Base-by-base conservation (phyloP, 2,888 invertebrate species). In the Drosophila mulleri region DNA sequence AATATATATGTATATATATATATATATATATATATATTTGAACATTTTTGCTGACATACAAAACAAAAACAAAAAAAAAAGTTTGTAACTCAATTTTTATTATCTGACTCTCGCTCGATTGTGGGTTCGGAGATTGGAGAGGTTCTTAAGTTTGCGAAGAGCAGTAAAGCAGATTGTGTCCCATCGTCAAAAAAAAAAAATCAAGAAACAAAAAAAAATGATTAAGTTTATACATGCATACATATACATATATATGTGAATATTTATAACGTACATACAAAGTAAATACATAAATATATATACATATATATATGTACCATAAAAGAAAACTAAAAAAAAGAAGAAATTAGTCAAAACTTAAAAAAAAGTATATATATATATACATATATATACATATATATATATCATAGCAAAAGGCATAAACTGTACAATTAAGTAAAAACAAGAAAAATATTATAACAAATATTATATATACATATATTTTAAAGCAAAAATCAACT, bases 81-180 rank as follows among this genome's bases (percentile, higher is more conserved):
- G 79, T 83, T 83, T 84, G 88, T 82, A 84, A 83, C 83, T 87
- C 88, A 83, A 83, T 83, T 83, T 83, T 87, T 83, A 84, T 86
- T 82, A 87, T 82, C 74, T 79, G 84, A 81, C 80, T 84, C 65
- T 50, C 50, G 35, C 48, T 50, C 48, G 48, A 29, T 26, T 29
- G 48, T 29, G 48, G 29, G 48, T n/a, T 29, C 32, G 11, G 48
- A 67, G 66, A 77, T 29, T 18, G 11, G 48, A 67, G 66, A 77
- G 65, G 70, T 83, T 83, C 88, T 88, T 88, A 82, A 88, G 83
- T 83, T 83, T 82, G 82, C 67, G 80, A 73, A 82, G 71, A 44
- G 42, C 70, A 69, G 74, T 75, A 58, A 77, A 69, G 76, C 82
- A 85, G 89, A 84, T 84, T 84, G 84, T 79, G 81, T 89, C 84